Evolutionary conservation across 2,113 vertebrate species (phyloP).

Genomic region (Microcebus tavaratra): DNA sequence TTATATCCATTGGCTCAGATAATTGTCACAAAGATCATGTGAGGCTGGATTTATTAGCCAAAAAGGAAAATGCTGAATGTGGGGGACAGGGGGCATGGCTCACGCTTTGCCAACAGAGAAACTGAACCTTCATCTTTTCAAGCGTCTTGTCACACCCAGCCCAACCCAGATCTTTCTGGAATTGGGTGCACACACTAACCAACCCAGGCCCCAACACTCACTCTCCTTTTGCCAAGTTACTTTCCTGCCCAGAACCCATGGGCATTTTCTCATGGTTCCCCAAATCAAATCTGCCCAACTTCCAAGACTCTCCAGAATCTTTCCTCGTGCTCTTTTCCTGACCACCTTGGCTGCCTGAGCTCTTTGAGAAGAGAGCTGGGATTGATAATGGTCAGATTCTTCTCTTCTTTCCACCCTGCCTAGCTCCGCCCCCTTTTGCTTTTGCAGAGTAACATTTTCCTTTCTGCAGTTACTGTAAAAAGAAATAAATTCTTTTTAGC

Average conservation of each 20-base stretch:
- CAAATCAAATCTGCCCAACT: background rate
- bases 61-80: too few species aligned
- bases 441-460: slow-evolving; percentile 18
- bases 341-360: background rate
- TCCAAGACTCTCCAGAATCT: background rate
- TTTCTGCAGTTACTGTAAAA: slow-evolving; percentile 64
- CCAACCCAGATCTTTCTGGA: background rate
- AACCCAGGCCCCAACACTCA: background rate
- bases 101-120: background rate
- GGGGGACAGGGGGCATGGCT: background rate
- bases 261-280: background rate
- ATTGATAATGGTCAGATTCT: background rate
- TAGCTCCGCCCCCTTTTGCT: background rate
- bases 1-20: background rate
- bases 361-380: background rate
- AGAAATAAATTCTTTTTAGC: slow-evolving; percentile 69
- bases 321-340: background rate
- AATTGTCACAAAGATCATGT: background rate
- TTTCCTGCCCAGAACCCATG: background rate
- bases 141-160: background rate
- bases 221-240: background rate
- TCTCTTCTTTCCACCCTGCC: background rate
- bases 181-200: background rate
- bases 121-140: background rate
- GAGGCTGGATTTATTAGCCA: too few species aligned